A percentile compares a stretch with the other conserved stretches of the same genome.
These are phyloP conservation scores for Drosophila leonis DNA, from an alignment of 2,888 invertebrate species.

Conservation along the genomic window DNA sequence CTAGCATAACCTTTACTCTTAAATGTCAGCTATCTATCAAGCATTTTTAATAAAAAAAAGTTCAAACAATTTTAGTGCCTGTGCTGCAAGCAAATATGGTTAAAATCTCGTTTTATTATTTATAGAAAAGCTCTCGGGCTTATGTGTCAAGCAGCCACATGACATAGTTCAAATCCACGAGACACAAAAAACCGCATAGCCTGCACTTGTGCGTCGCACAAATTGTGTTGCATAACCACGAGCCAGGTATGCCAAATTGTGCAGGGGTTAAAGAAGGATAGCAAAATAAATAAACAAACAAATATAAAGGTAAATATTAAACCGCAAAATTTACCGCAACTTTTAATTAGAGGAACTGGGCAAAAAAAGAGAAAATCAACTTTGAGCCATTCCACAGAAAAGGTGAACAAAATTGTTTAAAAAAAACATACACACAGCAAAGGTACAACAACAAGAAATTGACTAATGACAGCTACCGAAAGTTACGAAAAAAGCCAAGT, in stretches of 20 bases:
- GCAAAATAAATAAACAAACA: conserved; percentile 20
- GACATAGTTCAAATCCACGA: conserved; percentile 27
- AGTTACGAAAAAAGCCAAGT: conserved; percentile 20
- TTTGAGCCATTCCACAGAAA: background rate
- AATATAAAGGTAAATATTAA: conserved; percentile 34
- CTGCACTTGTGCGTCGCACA: conserved; percentile 40
- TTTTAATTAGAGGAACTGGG: conserved; percentile 63
- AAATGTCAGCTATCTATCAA: conserved; percentile 4
- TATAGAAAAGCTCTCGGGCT: conserved; percentile 13
- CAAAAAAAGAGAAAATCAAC: conserved; percentile 12
- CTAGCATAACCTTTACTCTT: background rate
- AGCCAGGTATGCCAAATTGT: background rate
- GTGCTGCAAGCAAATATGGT: background rate
- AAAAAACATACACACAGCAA: conserved; percentile 17
- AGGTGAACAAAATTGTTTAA: too few species aligned
- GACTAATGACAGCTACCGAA: conserved; percentile 46
- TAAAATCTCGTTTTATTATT: conserved; percentile 27
- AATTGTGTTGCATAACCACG: conserved; percentile 40
- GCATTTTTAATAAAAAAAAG: background rate
- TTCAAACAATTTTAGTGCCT: background rate
- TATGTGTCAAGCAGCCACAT: conserved; percentile 13
- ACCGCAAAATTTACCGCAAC: conserved; percentile 56
- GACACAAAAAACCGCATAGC: conserved; percentile 17
- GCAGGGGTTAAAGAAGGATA: background rate
- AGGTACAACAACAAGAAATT: conserved; percentile 32